Evolutionary conservation across 2,888 invertebrate genomes (phyloP), one percentile per base, ranked within the genome.

Genomic region (Lasioglossum lativentre): DNA sequence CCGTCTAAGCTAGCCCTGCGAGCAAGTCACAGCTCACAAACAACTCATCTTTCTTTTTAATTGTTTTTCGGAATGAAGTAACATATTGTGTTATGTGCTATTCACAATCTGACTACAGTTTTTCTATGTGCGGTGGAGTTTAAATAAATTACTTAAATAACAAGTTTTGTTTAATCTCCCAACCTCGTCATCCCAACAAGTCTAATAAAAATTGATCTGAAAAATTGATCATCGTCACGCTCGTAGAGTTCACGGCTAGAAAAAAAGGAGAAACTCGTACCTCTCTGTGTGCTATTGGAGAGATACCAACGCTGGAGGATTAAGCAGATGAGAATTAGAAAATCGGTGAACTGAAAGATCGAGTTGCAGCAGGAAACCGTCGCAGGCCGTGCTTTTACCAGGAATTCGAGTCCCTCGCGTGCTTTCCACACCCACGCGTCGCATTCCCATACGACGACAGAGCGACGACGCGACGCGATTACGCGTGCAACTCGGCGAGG

Each of bases 351-450:
- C 34, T 30, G n/a, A 23, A 38, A 40, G 70, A 27, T 59, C 27
- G 27, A 23, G 63, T 59, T n/a, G 23, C 30, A 12, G 14, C 40
- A 5, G 40, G 52, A 56, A 83, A 83, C 47, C 63, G 71, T 30
- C 71, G 80, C 79, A 82, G 76, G 82, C 83, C 63, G 81, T 59
- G 82, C 75, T 86, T 89, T 86, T 74, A 66, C 83, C 66, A 38
- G 23, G 84, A 86, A 89, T 90, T 87, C 87, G 83, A 86, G 86
- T 83, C 88, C 82, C 47, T 86, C 78, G 85, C 84, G 86, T 84
- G 87, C 82, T 86, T 86, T 80, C 63, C 71, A 83, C 89, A 72
- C 90, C 90, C 89, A 91, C 90, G 89, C 91, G 34, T 52, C 70
- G 73, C 87, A 86, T 87, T 89, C 89, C 75, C 86, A 4, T 72